These are phyloP conservation scores for Plecturocebus donacophilus DNA, from an alignment of 2,113 vertebrate genomes.

Conservation along the genomic window DNA sequence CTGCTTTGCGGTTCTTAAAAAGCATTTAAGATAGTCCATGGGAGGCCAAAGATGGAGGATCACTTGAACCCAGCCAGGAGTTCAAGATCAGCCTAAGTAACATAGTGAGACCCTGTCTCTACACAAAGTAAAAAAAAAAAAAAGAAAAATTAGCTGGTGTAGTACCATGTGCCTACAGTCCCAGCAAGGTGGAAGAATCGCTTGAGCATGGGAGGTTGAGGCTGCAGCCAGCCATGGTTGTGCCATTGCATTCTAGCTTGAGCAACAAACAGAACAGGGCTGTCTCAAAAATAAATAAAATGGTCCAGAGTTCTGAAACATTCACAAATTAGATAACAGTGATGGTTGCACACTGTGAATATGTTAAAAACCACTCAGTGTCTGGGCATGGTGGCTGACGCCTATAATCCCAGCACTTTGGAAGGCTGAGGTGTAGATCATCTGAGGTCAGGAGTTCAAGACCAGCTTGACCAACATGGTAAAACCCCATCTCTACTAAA, in stretches of 20 bases:
- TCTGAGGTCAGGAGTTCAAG: background rate
- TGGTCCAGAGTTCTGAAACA: background rate
- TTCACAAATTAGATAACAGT: background rate
- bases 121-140: too few relatives aligned
- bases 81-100: too few relatives aligned
- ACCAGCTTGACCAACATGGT: background rate
- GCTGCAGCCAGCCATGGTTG: too few relatives aligned
- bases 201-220: too few relatives aligned
- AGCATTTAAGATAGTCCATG: background rate
- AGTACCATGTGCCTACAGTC: too few relatives aligned
- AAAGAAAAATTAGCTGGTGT: too few relatives aligned
- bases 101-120: too few relatives aligned
- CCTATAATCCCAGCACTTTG: background rate
- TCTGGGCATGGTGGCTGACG: background rate
- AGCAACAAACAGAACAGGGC: too few relatives aligned
- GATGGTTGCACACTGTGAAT: background rate
- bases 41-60: too few relatives aligned
- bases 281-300: background rate
- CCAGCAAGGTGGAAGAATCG: too few relatives aligned
- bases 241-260: too few relatives aligned
- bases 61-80: too few relatives aligned
- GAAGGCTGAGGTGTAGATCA: rapidly evolving
- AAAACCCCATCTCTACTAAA: background rate
- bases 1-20: background rate
- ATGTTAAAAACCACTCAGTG: background rate